phyloP scores from a whole-genome alignment of 2,888 invertebrate species.

The Cyclophora punctaria region DNA sequence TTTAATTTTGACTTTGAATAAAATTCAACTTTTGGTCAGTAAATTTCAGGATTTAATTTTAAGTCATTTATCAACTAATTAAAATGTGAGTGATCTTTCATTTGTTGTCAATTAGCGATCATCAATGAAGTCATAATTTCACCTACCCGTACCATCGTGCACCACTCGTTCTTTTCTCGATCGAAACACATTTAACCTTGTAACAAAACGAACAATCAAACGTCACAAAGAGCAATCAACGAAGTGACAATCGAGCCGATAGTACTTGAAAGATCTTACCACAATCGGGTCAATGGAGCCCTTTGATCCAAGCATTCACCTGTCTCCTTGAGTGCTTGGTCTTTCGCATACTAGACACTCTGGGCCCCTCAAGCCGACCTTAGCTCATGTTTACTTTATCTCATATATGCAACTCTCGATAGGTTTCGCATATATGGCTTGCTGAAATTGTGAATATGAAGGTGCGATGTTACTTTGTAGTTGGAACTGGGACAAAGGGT shows the following conservation, averaged over 20 bases:
- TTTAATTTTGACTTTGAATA: no score
- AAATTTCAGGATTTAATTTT: no score
- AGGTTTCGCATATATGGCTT: slow-evolving; percentile 1
- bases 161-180: no score
- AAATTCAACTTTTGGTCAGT: no score
- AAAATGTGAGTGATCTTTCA: no score
- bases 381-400: slow-evolving; percentile 44
- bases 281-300: slow-evolving; percentile 64
- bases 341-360: slow-evolving; percentile 61
- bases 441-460: not conserved
- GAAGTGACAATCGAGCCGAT: slow-evolving; percentile 13
- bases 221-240: not conserved
- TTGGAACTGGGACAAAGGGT: no score
- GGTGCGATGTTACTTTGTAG: not conserved
- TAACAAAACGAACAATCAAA: not conserved
- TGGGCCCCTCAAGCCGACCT: slow-evolving; percentile 37
- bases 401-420: slow-evolving; percentile 23
- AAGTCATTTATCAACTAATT: no score
- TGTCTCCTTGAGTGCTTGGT: slow-evolving; percentile 52
- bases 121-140: no score
- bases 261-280: slow-evolving; percentile 40
- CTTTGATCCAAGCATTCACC: slow-evolving; percentile 66
- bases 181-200: not conserved
- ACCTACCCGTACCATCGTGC: no score
- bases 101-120: no score